phyloP scores from a whole-genome alignment of 2,888 invertebrate species.

The Plebejus anna region DNA sequence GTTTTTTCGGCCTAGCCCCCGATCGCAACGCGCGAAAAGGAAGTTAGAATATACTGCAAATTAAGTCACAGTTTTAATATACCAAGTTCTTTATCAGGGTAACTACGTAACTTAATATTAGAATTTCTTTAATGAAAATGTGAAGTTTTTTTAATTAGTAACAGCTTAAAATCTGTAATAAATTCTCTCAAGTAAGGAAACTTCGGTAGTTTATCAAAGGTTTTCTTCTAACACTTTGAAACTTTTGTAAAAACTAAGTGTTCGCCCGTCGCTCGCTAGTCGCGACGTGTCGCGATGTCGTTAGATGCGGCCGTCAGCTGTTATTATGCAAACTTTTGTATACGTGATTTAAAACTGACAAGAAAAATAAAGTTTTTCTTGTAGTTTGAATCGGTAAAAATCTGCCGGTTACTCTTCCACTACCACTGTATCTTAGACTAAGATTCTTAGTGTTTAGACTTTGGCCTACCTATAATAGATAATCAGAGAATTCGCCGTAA shows the following conservation, averaged over 20 bases:
- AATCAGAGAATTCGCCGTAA: too few relatives aligned
- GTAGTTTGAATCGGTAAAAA: neutral
- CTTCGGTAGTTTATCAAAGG: constrained; percentile 35
- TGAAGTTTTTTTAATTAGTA: constrained; percentile 21
- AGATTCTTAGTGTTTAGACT: too few relatives aligned
- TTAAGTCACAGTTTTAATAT: neutral
- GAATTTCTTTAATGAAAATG: constrained; percentile 1
- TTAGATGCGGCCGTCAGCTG: constrained; percentile 6
- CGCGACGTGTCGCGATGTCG: constrained; percentile 4
- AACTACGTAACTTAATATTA: neutral
- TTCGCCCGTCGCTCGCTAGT: neutral
- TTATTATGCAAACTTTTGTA: constrained; percentile 24
- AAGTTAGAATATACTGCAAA: neutral
- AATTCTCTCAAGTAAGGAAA: constrained; percentile 28
- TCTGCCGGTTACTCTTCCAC: neutral
- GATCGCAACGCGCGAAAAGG: too few relatives aligned
- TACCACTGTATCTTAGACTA: neutral
- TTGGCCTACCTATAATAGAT: too few relatives aligned
- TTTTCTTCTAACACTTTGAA: neutral
- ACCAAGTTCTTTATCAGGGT: neutral
- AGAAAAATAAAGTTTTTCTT: neutral
- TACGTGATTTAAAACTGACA: constrained; percentile 6
- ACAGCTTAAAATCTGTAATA: constrained; percentile 9
- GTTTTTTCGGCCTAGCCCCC: too few relatives aligned
- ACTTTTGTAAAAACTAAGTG: neutral